A percentile compares a stretch with the other conserved stretches of the same genome.
Evolutionary conservation across 2,113 vertebrate genomes (phyloP).

Genomic region (Tautogolabrus adspersus): DNA sequence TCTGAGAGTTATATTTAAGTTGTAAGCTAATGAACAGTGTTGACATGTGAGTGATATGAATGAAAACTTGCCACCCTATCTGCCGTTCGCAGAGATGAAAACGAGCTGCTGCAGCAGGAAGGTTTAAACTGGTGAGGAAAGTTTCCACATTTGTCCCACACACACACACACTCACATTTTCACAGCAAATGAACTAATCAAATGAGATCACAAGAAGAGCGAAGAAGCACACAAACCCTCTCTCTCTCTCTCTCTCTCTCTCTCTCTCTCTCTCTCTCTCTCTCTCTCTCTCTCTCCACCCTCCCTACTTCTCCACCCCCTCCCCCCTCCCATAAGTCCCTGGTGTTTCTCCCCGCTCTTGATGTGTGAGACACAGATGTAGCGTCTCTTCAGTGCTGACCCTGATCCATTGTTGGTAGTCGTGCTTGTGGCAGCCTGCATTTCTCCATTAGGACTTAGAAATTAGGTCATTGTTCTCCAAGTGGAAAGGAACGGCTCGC

Average conservation of each 20-base stretch:
- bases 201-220: slow-evolving; percentile 63
- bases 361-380: slow-evolving; percentile 65
- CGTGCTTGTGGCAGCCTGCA: slow-evolving; percentile 61
- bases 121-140: slow-evolving; percentile 83
- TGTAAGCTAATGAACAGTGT: slow-evolving; percentile 61
- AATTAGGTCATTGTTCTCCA: slow-evolving; percentile 69
- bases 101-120: slow-evolving; percentile 77
- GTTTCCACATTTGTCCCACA: slow-evolving; percentile 68
- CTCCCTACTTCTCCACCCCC: slow-evolving; percentile 1
- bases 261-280: too few species aligned
- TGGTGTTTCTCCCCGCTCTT: slow-evolving; percentile 60
- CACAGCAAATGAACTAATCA: slow-evolving; percentile 68
- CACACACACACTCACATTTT: slow-evolving; percentile 33
- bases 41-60: slow-evolving; percentile 71
- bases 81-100: slow-evolving; percentile 80
- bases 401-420: slow-evolving; percentile 71
- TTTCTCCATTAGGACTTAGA: slow-evolving; percentile 69
- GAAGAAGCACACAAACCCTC: slow-evolving; percentile 53
- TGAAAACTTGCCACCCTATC: slow-evolving; percentile 71
- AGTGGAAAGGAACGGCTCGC: slow-evolving; percentile 60
- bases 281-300: background rate
- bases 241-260: background rate
- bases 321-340: slow-evolving; percentile 31
- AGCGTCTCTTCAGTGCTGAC: slow-evolving; percentile 55
- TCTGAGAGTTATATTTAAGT: slow-evolving; percentile 41